Evolutionary conservation across 2,888 invertebrate genomes (phyloP), one percentile per base, ranked within the genome.

Genomic region (Fabriciana adippe): DNA sequence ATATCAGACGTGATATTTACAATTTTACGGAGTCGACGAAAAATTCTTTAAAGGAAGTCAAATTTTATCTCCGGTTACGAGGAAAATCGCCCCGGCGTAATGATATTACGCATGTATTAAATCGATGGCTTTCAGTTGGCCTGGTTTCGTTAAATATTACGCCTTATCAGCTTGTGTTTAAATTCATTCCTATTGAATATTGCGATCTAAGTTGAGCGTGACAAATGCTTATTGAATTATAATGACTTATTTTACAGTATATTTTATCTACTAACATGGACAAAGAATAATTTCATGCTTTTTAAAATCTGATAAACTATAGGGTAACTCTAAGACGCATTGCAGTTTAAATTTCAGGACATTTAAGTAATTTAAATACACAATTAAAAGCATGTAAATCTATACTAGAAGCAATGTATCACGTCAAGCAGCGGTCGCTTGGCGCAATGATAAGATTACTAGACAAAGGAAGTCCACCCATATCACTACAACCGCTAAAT

Each of bases 391-490:
- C 78, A 84, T 81, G 83, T 83, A 81, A 86, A 85, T 82, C 81
- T 82, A 83, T 80, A 81, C 78, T 75, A 76, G 76, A 76, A 76
- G 82, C 85, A 82, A 89, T 92, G 89, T 88, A 89, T 92, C 92
- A 91, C 88, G 92, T 86, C 90, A 87, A 87, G 81, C 74, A 75
- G 81, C 81, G 81, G 83, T 82, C 84, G 85, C 85, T 86, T 83
- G 87, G 81, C 84, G 79, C 78, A 75, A 86, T 87, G 92, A 92
- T 92, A 91, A 91, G 90, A 92, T 92, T 92, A 89, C 87, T 82
- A 92, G 91, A 92, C 92, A 92, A 92, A 92, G 92, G 90, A 89
- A 91, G 90, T 91, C 89, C 90, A 89, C 89, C 90, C 90, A 88
- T 89, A 91, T 91, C 90, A 90, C 87, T 88, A 89, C 87, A 87